A percentile compares a stretch with the other conserved stretches of the same genome.
These are phyloP conservation scores for Scopus umbretta DNA, from an alignment of 2,113 vertebrate genomes.

Conservation along the genomic window DNA sequence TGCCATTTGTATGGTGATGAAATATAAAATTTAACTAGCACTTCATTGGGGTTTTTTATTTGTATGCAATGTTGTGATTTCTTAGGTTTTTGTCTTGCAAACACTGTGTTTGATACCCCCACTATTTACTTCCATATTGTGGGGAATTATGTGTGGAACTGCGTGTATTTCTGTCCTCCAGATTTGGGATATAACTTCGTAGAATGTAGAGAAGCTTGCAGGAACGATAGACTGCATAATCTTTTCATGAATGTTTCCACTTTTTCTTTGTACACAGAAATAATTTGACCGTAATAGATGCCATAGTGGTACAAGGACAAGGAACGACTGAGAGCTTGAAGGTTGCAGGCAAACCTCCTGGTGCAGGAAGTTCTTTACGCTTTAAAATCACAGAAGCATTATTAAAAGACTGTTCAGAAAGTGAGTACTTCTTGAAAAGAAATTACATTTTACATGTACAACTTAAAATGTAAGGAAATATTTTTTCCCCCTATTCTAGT, in stretches of 20 bases:
- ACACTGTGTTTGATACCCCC: not conserved
- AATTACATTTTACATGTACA: not conserved
- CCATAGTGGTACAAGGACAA: constrained; percentile 87
- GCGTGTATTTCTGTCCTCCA: not conserved
- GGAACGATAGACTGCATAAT: not conserved
- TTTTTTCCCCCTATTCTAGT: not conserved
- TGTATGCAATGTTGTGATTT: not conserved
- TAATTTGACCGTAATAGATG: constrained; percentile 94
- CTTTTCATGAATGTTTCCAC: not conserved
- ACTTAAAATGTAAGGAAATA: not conserved
- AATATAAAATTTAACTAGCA: not conserved
- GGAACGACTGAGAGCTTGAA: constrained; percentile 90
- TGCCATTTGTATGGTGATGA: not conserved
- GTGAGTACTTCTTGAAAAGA: constrained; percentile 73
- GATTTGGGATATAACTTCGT: not conserved
- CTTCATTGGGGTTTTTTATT: not conserved
- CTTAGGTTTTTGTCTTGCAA: not conserved
- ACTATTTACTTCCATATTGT: not conserved
- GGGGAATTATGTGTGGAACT: not conserved
- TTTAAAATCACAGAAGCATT: constrained; percentile 97
- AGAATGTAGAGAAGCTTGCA: not conserved
- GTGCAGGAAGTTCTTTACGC: constrained; percentile 87
- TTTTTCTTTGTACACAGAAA: constrained; percentile 76
- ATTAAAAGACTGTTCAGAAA: constrained; percentile 94
- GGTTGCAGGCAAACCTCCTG: constrained; percentile 88